Evolutionary conservation across 2,797 vertebrate species (phyloP).

Genomic region (Xiphophorus birchmanni): DNA sequence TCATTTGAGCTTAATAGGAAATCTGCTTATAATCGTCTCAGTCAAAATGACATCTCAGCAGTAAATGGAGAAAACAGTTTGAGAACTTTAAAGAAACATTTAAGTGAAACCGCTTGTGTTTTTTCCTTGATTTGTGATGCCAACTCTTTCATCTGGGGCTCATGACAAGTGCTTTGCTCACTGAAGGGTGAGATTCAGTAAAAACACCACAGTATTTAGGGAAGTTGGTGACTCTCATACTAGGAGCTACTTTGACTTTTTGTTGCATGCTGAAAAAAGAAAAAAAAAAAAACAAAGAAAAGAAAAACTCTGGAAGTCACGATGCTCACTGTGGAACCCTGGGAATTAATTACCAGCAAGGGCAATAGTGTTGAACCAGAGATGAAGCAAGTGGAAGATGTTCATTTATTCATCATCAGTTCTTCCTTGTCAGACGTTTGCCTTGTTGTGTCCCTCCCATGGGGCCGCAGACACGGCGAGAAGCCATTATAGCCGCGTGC

Average conservation of each 20-base stretch:
- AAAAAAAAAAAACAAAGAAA: not conserved
- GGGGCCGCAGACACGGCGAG: conserved; percentile 13
- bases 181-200: conserved; percentile 27
- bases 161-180: conserved; percentile 34
- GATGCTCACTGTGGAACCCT: conserved; percentile 35
- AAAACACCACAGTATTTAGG: conserved; percentile 11
- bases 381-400: conserved; percentile 46
- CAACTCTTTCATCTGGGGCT: conserved; percentile 38
- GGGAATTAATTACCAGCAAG: conserved; percentile 70
- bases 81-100: conserved; percentile 23
- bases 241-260: conserved; percentile 18
- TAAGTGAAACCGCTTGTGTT: conserved; percentile 14
- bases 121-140: conserved; percentile 19
- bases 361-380: conserved; percentile 49
- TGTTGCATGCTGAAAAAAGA: not conserved
- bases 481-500: conserved; percentile 9
- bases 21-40: not conserved
- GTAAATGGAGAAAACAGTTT: conserved; percentile 7
- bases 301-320: conserved; percentile 23
- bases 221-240: not conserved
- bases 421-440: conserved; percentile 35
- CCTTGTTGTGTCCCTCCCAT: conserved; percentile 39
- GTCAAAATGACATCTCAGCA: not conserved
- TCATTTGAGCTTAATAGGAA: conserved; percentile 12
- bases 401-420: conserved; percentile 65